Evolutionary conservation across 2,797 vertebrate species (phyloP).

Genomic region (Poeciliopsis turneri): DNA sequence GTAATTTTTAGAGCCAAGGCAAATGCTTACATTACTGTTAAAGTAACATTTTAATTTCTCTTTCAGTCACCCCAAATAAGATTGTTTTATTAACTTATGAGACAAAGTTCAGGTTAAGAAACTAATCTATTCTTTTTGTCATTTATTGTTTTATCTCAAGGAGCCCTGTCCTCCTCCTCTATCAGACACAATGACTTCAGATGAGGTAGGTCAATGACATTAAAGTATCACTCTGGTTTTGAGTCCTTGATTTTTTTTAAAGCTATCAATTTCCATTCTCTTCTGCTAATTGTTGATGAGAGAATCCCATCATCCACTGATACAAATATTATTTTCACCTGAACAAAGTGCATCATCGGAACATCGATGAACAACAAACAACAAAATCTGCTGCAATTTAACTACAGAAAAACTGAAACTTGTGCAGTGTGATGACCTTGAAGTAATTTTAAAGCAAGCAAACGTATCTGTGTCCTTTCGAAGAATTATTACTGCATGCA

Average conservation of each 20-base stretch:
- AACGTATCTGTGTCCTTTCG: not conserved
- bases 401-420: not conserved
- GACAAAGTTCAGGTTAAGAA: not conserved
- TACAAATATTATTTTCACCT: not conserved
- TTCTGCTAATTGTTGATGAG: not conserved
- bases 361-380: not conserved
- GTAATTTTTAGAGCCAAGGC: not conserved
- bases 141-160: conserved; percentile 60
- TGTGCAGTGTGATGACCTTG: not conserved
- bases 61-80: not conserved
- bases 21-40: not conserved
- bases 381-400: not conserved
- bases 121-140: not conserved
- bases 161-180: conserved; percentile 72
- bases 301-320: not conserved
- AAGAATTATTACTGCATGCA: not conserved
- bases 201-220: conserved; percentile 57
- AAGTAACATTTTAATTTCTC: not conserved
- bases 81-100: not conserved
- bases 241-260: not conserved
- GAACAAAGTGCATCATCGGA: not conserved
- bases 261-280: not conserved
- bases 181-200: conserved; percentile 83
- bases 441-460: not conserved
- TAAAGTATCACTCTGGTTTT: not conserved